Evolutionary conservation across 2,113 vertebrate genomes (phyloP).

Genomic region (Chinchilla lanigera): DNA sequence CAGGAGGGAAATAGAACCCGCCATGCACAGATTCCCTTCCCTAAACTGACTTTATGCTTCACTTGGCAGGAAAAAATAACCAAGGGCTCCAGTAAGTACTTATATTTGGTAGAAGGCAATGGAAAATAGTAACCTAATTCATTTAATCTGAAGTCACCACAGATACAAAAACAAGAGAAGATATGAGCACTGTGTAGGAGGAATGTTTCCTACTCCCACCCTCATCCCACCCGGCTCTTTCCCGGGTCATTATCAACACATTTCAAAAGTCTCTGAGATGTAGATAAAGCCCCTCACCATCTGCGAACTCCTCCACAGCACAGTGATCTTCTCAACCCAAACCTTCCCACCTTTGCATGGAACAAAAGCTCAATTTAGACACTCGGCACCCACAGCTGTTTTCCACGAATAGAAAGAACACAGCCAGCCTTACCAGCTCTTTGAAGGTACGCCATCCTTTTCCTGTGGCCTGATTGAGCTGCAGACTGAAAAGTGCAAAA

Average conservation of each 20-base stretch:
- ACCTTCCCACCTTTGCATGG: slow-evolving; percentile 70
- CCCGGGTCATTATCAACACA: background rate
- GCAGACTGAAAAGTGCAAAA: slow-evolving; percentile 75
- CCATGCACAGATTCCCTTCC: background rate
- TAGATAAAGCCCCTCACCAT: slow-evolving; percentile 11
- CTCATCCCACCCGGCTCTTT: background rate
- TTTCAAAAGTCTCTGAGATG: slow-evolving; percentile 24
- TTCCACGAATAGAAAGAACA: slow-evolving; percentile 83
- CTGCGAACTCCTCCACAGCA: slow-evolving; percentile 69
- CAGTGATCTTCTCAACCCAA: background rate
- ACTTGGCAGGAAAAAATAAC: background rate
- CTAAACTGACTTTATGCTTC: background rate
- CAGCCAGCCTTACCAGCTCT: slow-evolving; percentile 76
- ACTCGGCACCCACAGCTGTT: slow-evolving; percentile 81
- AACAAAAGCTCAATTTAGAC: slow-evolving; percentile 73
- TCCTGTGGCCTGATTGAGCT: slow-evolving; percentile 86
- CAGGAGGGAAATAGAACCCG: background rate
- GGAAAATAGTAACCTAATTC: slow-evolving; percentile 47
- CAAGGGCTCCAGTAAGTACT: background rate
- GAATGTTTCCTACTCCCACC: slow-evolving; percentile 58
- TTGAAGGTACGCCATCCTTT: slow-evolving; percentile 84
- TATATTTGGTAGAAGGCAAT: background rate
- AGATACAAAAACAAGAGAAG: slow-evolving; percentile 57
- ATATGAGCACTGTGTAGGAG: background rate
- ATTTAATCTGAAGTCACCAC: slow-evolving; percentile 18